Conservation (phyloP, 2,888 invertebrate genomes). For the Pollenia griseotomentosa region DNA sequence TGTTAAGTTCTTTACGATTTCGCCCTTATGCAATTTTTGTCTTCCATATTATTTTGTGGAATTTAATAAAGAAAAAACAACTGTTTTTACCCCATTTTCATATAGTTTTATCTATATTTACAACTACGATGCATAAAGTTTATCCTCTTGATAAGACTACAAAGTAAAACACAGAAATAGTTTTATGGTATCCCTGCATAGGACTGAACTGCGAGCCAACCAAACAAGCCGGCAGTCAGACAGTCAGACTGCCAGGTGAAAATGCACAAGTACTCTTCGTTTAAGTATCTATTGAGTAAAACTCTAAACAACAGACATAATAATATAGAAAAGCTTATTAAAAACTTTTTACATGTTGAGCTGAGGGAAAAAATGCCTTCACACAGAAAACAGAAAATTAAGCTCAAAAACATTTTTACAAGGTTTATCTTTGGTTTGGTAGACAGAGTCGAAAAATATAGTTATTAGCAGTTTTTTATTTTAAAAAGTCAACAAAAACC, state of each 20-base stretch:
- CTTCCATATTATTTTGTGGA: background rate
- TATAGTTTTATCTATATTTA: slow-evolving; percentile 20
- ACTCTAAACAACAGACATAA: slow-evolving; percentile 53
- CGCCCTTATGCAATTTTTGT: background rate
- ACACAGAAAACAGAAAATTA: slow-evolving; percentile 1
- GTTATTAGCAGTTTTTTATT: slow-evolving; percentile 59
- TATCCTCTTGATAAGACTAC: slow-evolving; percentile 66
- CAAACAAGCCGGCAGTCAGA: background rate
- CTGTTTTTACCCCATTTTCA: background rate
- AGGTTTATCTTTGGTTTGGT: slow-evolving; percentile 57
- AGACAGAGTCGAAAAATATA: slow-evolving; percentile 47
- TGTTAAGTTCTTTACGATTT: slow-evolving; percentile 3
- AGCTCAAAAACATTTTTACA: slow-evolving; percentile 28
- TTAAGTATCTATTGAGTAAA: slow-evolving; percentile 48
- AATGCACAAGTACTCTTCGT: slow-evolving; percentile 5
- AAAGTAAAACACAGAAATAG: slow-evolving; percentile 61
- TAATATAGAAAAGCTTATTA: slow-evolving; percentile 54
- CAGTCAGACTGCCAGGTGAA: slow-evolving; percentile 18
- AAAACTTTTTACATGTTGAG: slow-evolving; percentile 52
- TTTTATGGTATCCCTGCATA: slow-evolving; percentile 67
- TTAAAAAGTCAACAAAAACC: slow-evolving; percentile 30
- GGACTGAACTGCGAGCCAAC: background rate
- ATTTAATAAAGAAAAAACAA: background rate
- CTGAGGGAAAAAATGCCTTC: background rate
- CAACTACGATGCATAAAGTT: slow-evolving; percentile 47